Conservation (phyloP, 2,888 invertebrate species). For the Danaus chrysippus region DNA sequence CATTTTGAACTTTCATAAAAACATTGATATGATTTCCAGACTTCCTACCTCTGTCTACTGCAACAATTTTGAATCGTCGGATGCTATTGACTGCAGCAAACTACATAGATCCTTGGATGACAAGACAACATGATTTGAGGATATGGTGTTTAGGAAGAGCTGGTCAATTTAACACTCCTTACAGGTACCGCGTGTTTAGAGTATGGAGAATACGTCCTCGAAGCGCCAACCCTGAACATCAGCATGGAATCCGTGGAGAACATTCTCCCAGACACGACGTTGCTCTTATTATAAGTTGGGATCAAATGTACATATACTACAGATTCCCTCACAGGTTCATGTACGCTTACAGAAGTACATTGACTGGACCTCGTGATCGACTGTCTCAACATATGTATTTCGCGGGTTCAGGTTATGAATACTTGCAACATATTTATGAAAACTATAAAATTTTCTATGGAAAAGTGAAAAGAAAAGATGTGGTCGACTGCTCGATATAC, state of each 20-base stretch:
- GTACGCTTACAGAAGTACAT: constrained; percentile 35
- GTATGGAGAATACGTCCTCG: constrained; percentile 43
- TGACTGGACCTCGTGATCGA: constrained; percentile 17
- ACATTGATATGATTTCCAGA: constrained; percentile 38
- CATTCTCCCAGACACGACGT: constrained; percentile 53
- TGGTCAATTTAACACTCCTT: constrained; percentile 42
- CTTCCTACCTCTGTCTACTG: constrained; percentile 42
- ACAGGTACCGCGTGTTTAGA: constrained; percentile 50
- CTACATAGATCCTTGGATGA: constrained; percentile 40
- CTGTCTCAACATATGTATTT: constrained; percentile 31
- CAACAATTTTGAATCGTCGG: constrained; percentile 44
- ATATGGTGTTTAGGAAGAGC: constrained; percentile 50
- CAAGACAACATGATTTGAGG: constrained; percentile 43
- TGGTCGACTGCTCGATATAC: constrained; percentile 47
- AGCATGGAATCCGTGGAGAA: constrained; percentile 48
- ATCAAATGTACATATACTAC: constrained; percentile 44
- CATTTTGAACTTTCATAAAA: background rate
- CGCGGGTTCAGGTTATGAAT: constrained; percentile 47
- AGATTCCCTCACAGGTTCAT: constrained; percentile 24
- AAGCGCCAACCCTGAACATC: constrained; percentile 52
- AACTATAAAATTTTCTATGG: constrained; percentile 47
- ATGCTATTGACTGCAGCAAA: constrained; percentile 47
- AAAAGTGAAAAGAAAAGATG: constrained; percentile 31
- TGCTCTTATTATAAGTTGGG: constrained; percentile 40
- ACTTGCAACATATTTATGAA: constrained; percentile 43